phyloP scores from a whole-genome alignment of 2,797 vertebrate genomes.

The Pipistrellus pygmaeus region DNA sequence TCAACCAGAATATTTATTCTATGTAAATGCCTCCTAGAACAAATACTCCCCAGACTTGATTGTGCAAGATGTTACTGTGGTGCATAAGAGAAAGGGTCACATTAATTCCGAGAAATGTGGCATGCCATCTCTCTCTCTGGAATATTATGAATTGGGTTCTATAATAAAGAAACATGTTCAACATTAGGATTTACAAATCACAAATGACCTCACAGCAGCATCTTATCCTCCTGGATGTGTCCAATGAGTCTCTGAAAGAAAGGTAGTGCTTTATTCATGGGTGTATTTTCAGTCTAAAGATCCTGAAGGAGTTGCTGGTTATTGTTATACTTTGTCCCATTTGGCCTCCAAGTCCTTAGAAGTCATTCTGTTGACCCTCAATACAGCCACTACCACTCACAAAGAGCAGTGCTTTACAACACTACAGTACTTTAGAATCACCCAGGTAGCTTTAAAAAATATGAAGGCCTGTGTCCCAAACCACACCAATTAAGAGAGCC shows the following conservation, averaged over 20 bases:
- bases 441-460: conserved; percentile 28
- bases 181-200: background rate
- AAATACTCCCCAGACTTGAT: conserved; percentile 10
- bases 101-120: background rate
- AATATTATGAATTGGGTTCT: background rate
- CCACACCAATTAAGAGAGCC: background rate
- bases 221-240: background rate
- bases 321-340: background rate
- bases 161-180: background rate
- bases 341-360: background rate
- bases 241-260: background rate
- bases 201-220: background rate
- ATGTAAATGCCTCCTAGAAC: background rate
- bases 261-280: background rate
- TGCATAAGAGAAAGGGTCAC: background rate
- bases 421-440: conserved; percentile 11
- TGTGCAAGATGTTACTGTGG: background rate
- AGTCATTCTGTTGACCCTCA: background rate
- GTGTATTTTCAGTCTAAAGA: background rate
- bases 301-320: background rate
- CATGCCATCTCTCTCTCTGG: background rate
- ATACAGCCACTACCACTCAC: background rate
- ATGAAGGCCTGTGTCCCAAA: background rate
- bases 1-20: background rate
- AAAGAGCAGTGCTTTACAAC: background rate